Percentiles rank a stretch among this genome's conserved stretches.
Conservation (phyloP, 2,797 vertebrate genomes). For the Simalia tracyae region DNA sequence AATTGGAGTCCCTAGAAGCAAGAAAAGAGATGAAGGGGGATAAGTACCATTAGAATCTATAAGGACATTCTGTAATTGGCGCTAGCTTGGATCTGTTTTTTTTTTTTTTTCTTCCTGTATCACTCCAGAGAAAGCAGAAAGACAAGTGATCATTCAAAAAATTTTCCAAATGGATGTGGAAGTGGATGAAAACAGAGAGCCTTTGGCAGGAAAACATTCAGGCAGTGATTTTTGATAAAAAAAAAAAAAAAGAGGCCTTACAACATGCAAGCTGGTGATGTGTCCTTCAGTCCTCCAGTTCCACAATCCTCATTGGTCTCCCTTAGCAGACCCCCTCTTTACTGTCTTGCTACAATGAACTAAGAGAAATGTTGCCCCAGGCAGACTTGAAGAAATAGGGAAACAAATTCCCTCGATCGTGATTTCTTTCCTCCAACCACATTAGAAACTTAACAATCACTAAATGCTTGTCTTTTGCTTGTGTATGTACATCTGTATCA, state of each 20-base stretch:
- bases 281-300: background rate
- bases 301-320: background rate
- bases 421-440: background rate
- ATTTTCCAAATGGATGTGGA: background rate
- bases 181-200: background rate
- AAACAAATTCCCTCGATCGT: background rate
- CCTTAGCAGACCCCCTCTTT: background rate
- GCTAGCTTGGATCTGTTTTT: background rate
- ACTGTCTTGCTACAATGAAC: background rate
- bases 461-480: background rate
- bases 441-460: background rate
- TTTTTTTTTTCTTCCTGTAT: background rate
- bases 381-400: background rate
- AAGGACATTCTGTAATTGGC: background rate
- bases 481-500: background rate
- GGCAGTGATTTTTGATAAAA: background rate
- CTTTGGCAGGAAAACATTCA: background rate
- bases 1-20: slow-evolving; percentile 82
- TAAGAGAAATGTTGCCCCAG: background rate
- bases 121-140: background rate
- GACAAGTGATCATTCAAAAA: background rate
- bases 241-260: background rate
- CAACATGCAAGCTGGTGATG: background rate
- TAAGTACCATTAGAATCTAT: background rate
- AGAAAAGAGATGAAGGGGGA: background rate